Base-by-base conservation (phyloP, 2,797 vertebrate genomes). In the Muscicapa striata region DNA sequence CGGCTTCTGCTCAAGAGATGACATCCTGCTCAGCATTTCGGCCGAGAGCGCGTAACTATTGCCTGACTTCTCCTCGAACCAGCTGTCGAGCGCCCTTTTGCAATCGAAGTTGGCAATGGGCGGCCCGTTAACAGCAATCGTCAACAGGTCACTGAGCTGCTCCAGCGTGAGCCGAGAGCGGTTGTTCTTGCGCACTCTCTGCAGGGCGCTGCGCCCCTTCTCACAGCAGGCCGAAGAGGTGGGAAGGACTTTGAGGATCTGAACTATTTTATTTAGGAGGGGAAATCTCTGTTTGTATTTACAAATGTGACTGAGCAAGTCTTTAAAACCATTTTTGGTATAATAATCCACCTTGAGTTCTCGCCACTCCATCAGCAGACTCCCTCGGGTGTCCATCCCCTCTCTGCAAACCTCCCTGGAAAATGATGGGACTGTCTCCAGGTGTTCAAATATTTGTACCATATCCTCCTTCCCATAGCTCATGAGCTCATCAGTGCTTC, bases 41-140 rank as follows among this genome's bases (percentile, higher is more conserved):
- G 98, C 97, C 0, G 99, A 99, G 70, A 99, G 97, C 0, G 99
- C 97, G 4, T 98, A 99, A 81, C 98, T 98, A 91, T 98, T 99
- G 89, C 99, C 99, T 0, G 99, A 99, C 96, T 99, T 99, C 97
- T 99, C 99, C 97, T 99, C 99, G 9, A 99, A 99, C 99, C 99
- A 99, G 97, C 99, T 99, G 97, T 99, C 99, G 90, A 99, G 87
- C 0, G 99, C 98, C 89, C 99, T 97, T 97, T 99, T 99, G 93
- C 98, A 99, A 24, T 99, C 99, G 1, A 99, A 99, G 98, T 91
- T 98, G 43, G 98, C 95, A 16, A 99, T 99, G 81, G 99, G 98
- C 0, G 99, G 99, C 26, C 99, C 99, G 0, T 99, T 99, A 5
- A 99, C 98, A 0, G 99, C 98, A 76, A 99, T 97, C 0, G 98